phyloP scores from a whole-genome alignment of 2,797 vertebrate genomes.

The Cygnus olor region DNA sequence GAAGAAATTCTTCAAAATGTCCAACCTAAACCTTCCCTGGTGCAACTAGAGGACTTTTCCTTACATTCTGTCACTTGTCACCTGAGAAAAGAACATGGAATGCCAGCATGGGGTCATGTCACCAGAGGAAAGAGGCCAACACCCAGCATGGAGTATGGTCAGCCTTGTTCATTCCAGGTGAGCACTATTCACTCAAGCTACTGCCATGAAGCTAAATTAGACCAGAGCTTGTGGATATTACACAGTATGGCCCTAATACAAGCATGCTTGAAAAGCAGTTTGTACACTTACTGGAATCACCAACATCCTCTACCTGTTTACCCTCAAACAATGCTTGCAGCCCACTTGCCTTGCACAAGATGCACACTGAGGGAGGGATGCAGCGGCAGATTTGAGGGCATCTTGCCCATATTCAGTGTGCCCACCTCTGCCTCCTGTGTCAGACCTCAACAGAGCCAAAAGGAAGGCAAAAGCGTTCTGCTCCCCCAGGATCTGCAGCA shows the following conservation, averaged over 20 bases:
- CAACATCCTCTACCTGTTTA: not conserved
- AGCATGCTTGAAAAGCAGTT: not conserved
- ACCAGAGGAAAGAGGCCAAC: not conserved
- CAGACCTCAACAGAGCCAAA: not conserved
- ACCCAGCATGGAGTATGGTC: accelerated
- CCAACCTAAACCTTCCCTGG: not conserved
- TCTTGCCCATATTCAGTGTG: not conserved
- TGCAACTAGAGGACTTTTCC: not conserved
- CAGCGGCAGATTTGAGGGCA: not conserved
- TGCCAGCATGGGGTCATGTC: not conserved
- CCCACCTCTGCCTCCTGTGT: not conserved
- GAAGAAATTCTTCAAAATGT: not conserved
- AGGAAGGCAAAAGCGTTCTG: not conserved
- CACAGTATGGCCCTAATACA: too few species aligned
- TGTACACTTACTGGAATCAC: not conserved
- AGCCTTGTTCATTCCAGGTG: accelerated
- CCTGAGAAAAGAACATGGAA: not conserved
- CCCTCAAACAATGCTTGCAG: not conserved
- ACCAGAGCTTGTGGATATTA: accelerated
- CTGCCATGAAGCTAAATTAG: not conserved
- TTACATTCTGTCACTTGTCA: not conserved
- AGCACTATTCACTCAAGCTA: not conserved
- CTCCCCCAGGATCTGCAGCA: not conserved
- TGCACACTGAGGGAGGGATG: accelerated
- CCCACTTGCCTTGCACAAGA: not conserved